A percentile compares a stretch with the other conserved stretches of the same genome.
These are phyloP conservation scores for Rhinolophus ferrumequinum DNA, from an alignment of 2,113 vertebrate genomes.

Conservation along the genomic window DNA sequence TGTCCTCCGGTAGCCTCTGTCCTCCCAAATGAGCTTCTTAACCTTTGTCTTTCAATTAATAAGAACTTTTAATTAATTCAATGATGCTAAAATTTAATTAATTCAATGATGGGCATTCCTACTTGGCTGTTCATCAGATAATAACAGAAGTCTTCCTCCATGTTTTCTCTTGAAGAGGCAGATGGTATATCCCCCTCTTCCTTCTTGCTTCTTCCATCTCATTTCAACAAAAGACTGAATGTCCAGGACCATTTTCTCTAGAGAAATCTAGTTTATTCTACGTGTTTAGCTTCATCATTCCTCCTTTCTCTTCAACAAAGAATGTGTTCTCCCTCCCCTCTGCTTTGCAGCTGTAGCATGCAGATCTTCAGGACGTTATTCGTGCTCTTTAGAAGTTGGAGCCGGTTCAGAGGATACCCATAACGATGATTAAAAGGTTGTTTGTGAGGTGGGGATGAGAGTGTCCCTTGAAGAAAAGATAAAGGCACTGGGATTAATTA, in stretches of 20 bases:
- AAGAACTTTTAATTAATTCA: constrained; percentile 19
- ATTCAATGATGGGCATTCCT: background rate
- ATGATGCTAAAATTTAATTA: background rate
- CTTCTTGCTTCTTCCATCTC: constrained; percentile 7
- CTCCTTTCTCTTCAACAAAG: constrained; percentile 9
- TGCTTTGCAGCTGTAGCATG: background rate
- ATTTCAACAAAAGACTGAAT: constrained; percentile 48
- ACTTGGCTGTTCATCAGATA: background rate
- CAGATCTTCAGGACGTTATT: background rate
- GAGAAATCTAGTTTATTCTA: background rate
- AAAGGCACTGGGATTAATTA: constrained; percentile 51
- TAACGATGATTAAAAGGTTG: constrained; percentile 39
- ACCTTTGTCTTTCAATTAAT: constrained; percentile 28
- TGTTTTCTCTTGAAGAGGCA: background rate
- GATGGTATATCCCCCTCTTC: background rate
- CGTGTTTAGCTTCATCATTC: background rate
- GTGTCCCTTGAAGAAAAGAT: constrained; percentile 52
- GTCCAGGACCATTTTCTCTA: background rate
- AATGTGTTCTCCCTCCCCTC: background rate
- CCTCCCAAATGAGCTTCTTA: background rate
- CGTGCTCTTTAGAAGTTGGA: background rate
- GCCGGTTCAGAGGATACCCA: constrained; percentile 4
- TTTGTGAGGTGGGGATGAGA: constrained; percentile 11
- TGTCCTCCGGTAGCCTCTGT: background rate
- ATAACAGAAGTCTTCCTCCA: background rate